Conservation (phyloP, 2,113 vertebrate species). For the Elanoides forficatus region DNA sequence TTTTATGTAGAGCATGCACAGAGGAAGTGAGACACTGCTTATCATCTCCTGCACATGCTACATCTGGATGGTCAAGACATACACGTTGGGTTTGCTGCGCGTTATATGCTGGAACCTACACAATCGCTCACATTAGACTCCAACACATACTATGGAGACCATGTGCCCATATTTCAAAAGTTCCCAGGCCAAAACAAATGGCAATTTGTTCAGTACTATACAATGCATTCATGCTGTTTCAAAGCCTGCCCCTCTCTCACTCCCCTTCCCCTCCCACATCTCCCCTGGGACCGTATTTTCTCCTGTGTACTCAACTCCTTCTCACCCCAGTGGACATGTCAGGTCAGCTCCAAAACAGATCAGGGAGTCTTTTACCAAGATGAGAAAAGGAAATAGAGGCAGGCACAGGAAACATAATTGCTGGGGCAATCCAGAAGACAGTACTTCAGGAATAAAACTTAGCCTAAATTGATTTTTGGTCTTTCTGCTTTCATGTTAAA, state of each 20-base stretch:
- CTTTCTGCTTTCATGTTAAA: not conserved
- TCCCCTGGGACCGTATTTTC: not conserved
- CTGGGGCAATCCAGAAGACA: not conserved
- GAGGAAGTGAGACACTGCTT: not conserved
- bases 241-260: not conserved
- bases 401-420: not conserved
- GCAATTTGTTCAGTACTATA: not conserved
- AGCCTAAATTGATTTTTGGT: not conserved
- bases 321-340: not conserved
- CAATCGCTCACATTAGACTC: not conserved
- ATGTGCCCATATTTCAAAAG: not conserved
- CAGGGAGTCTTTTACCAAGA: not conserved
- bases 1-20: not conserved
- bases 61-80: not conserved
- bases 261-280: accelerated
- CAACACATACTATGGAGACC: not conserved
- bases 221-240: not conserved
- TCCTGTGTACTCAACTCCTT: not conserved
- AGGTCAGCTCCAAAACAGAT: not conserved
- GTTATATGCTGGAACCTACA: not conserved
- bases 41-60: not conserved
- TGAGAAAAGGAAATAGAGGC: not conserved
- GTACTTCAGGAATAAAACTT: not conserved
- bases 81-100: not conserved
- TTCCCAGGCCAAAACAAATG: not conserved